Evolutionary conservation across 2,113 vertebrate species (phyloP).

Genomic region (Ammodramus savannarum): DNA sequence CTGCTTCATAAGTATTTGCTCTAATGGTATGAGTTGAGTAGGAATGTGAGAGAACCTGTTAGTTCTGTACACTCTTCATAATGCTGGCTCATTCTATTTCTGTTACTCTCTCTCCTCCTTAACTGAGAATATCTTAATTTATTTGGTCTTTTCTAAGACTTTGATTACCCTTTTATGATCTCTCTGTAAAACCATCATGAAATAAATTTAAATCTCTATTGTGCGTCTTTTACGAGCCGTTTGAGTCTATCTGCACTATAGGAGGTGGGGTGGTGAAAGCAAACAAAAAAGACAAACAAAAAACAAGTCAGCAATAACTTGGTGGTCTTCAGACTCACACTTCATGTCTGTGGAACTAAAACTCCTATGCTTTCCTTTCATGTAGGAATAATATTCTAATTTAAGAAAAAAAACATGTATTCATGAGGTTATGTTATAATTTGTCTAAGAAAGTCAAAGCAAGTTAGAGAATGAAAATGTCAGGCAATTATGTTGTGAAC

Average conservation of each 20-base stretch:
- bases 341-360: background rate
- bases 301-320: background rate
- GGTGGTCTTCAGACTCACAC: background rate
- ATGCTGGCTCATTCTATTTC: background rate
- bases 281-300: background rate
- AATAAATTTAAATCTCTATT: background rate
- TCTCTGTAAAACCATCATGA: background rate
- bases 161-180: background rate
- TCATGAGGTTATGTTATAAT: background rate
- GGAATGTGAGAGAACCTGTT: background rate
- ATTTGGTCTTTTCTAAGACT: background rate
- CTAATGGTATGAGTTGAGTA: background rate
- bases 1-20: background rate
- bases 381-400: background rate
- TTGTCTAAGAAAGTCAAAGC: background rate
- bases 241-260: background rate
- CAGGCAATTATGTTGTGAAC: background rate
- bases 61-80: background rate
- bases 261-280: rapidly evolving
- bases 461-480: background rate
- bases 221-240: background rate
- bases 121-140: background rate
- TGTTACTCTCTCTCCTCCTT: background rate
- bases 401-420: background rate
- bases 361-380: background rate